phyloP scores from a whole-genome alignment of 2,888 invertebrate genomes.

The Holacanthella duospinosa region DNA sequence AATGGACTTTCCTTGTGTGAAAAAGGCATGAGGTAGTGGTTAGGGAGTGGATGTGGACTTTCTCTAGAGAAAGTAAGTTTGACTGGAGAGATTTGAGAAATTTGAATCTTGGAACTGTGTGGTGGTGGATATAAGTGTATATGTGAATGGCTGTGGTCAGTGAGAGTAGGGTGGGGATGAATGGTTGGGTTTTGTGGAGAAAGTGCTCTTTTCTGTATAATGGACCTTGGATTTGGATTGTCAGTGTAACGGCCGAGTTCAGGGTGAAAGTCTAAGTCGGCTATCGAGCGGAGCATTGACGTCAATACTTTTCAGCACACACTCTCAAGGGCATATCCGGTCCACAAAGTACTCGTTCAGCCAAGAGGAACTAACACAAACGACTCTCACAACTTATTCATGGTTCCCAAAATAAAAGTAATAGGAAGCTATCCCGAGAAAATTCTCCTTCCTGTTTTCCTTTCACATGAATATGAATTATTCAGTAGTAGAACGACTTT shows the following conservation, averaged over 20 bases:
- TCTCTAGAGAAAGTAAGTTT: no score
- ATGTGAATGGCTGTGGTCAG: background rate
- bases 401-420: background rate
- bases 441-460: background rate
- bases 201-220: no score
- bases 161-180: background rate
- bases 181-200: background rate
- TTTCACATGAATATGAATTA: background rate
- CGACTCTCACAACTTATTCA: background rate
- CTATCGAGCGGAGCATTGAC: constrained; percentile 28
- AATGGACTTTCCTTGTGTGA: no score
- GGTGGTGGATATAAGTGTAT: background rate
- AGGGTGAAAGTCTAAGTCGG: background rate
- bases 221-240: background rate
- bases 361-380: background rate
- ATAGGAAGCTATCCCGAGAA: background rate
- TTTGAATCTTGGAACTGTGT: no score
- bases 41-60: no score
- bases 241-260: constrained; percentile 2
- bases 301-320: constrained; percentile 24
- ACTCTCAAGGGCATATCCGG: constrained; percentile 36
- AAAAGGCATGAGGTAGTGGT: no score
- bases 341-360: constrained; percentile 26
- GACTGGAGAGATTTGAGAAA: no score
- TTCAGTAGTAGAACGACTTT: no score